Evolutionary conservation across 1,140 invertebrate genomes (phyloP), one percentile per base, ranked within the genome.

Genomic region (Melitaea cinxia): DNA sequence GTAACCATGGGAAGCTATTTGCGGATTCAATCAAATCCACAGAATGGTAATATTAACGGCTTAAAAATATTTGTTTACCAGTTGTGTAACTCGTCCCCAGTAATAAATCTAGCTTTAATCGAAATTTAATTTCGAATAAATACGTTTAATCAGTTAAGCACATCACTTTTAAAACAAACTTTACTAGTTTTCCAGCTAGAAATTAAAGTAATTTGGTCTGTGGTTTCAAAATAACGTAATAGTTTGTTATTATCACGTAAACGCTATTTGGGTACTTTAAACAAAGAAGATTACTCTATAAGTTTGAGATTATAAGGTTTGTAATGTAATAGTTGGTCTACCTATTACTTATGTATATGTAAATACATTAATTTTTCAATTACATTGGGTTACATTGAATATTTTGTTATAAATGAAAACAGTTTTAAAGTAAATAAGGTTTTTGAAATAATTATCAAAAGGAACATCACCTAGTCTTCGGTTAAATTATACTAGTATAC

Each of bases 11-110:
- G 83, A 87, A 86, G 80, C 78, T 85, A 85, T 85, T 86, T 89
- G 84, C 84, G 83, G 84, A 83, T 89, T 87, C 81, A 87, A 89
- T 87, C 83, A 86, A 85, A 86, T 87, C 78, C 75, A 81, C 79
- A 78, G 70, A 80, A 83, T 83, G 70, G 80, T 85, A 79, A 83
- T 84, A 76, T 79, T 85, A 85, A 78, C 75, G 72, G 75, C 73
- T 80, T 76, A 71, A 79, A 65, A 85, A 79, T 80, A 75, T 83
- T 78, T 83, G 76, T 79, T 81, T 72, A 68, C 67, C 66, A 57
- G 71, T 59, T 57, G 53, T 71, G 65, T 72, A 73, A 77, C 71
- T 75, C 63, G 60, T 73, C 75, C 64, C 65, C 67, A 69, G 33
- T 58, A 54, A 65, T 69, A 65, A 69, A 65, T 65, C 62, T 65